Base-by-base conservation (phyloP, 2,888 invertebrate genomes). In the Chaetoderma sp. region DNA sequence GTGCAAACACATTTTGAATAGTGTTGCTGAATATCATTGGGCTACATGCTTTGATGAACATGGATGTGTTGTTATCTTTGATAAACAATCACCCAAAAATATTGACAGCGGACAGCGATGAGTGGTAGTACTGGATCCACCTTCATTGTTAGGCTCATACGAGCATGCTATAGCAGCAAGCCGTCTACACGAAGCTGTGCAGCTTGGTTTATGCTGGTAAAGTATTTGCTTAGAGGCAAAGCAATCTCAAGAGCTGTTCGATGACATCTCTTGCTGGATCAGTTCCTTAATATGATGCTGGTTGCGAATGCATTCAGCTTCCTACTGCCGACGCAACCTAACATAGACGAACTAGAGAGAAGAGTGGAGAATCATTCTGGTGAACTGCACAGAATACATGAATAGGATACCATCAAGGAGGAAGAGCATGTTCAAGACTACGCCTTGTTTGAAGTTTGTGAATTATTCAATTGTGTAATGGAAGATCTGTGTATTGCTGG, bases 221-320 rank as follows among this genome's bases (percentile, higher is more conserved):
- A n/a, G n/a, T n/a, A n/a, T n/a, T n/a, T 74, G 56, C 57, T 74
- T 13, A 56, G 27, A 59, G 68, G 72, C 8, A 73, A 73, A 39
- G 69, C 68, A 21, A 30, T 65, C 30, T 54, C 67, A 30, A 23
- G 63, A 32, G 60, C 68, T 32, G 57, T 68, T 39, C 47, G 71
- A 44, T 68, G 64, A 25, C 74, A 70, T 55, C 10, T 70, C 30
- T 54, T 67, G n/a, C 61, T 65, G 18, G 64, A 65, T 39, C 21
- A 54, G 10, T 56, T 60, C 32, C 30, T 69, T 16, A 55, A 65
- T 47, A 21, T 21, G n/a, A 13, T 47, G 0, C 1, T 47, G 47
- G 1, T 18, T n/a, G 47, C 47, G 1, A n/a, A 33, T 16, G 42
- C 39, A 36, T 36, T 36, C 39, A 36, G 10, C n/a, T n/a, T 36